Base-by-base conservation (phyloP, 1,140 invertebrate species). In the Diachasmimorpha longicaudata region DNA sequence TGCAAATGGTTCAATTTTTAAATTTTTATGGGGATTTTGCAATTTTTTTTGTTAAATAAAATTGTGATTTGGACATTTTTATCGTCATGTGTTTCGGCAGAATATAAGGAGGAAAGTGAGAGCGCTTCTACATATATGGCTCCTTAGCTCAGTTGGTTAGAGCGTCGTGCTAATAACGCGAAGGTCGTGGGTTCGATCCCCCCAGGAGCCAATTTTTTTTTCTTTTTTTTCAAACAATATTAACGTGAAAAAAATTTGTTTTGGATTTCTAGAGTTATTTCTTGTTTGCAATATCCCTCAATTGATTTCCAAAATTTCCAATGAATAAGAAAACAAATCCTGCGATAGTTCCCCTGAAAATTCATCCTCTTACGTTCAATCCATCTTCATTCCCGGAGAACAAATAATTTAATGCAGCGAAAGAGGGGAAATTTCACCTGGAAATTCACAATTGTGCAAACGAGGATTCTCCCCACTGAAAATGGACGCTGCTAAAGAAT, bases 401-500 rank as follows among this genome's bases (percentile, higher is more conserved):
- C 14, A 52, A 52, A n/a, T 52, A 52, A 52, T 52, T 52, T 52
- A 2, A 52, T 52, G 48, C 48, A 52, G 48, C 14, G 16, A 52
- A 52, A 16, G 48, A 6, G 48, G 14, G 5, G 14, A 52, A 52
- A 52, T 70, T 78, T 46, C 39, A 44, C 44, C 75, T 72, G 79
- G 67, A 82, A 84, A 85, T 85, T 83, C 79, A 39, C 72, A 70
- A 77, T 72, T 72, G 68, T 48, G 44, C 36, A 69, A 77, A 78
- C 72, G 68, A 74, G 55, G 36, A 55, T 58, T 44, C 36, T 13
- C 52, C 23, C 31, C 75, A 31, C 5, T 52, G 71, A 23, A 71
- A 63, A 63, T 52, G 55, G 37, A 46, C 19, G 37, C 31, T 25
- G 25, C 16, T 4, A 37, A 69, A 36, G 70, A 67, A 25, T 69